Conservation (phyloP, 2,797 vertebrate species). For the Amblyraja radiata region DNA sequence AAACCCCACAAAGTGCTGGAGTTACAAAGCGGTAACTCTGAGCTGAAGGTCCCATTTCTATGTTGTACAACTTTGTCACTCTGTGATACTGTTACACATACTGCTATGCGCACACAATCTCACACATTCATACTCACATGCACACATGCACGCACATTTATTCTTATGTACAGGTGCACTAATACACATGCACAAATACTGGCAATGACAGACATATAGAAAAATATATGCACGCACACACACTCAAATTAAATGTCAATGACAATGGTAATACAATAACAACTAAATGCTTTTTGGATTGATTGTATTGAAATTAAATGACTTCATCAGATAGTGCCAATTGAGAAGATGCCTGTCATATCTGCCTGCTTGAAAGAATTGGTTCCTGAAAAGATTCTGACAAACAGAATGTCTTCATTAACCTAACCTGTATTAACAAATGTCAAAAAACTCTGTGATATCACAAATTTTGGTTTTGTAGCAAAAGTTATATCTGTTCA, state of each 20-base stretch:
- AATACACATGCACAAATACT: not conserved
- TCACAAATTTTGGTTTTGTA: not conserved
- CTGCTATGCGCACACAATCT: too few relatives aligned
- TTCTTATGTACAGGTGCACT: not conserved
- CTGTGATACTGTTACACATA: too few relatives aligned
- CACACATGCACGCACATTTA: not conserved
- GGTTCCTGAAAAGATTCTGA: not conserved
- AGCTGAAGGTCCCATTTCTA: too few relatives aligned
- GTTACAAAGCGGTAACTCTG: too few relatives aligned
- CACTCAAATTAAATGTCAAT: not conserved
- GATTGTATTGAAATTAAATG: not conserved
- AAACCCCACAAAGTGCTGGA: too few relatives aligned
- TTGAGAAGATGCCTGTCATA: not conserved
- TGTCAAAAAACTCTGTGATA: not conserved
- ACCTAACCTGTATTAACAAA: not conserved
- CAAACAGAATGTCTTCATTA: constrained; percentile 12
- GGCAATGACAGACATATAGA: not conserved
- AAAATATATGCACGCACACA: too few relatives aligned
- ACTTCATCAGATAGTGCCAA: not conserved
- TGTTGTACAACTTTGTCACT: too few relatives aligned
- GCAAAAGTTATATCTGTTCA: not conserved
- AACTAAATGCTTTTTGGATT: not conserved
- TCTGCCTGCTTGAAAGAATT: not conserved
- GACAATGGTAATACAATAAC: not conserved
- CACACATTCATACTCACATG: not conserved